Conservation (phyloP, 2,888 invertebrate species). For the Tenthredo livida region DNA sequence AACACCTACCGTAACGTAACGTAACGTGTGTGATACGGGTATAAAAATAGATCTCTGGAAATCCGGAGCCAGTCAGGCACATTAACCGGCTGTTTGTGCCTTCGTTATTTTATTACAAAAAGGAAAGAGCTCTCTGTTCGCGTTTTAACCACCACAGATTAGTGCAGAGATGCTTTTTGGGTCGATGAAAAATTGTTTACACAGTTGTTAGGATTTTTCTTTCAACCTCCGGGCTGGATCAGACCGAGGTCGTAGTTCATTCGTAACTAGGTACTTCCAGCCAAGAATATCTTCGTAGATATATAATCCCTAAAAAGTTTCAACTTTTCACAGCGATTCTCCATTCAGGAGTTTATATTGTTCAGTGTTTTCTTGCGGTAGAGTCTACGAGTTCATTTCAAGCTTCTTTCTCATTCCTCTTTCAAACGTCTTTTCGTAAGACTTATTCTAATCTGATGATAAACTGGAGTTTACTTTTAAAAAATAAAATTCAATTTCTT, state of each 20-base stretch:
- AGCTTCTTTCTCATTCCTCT: neutral
- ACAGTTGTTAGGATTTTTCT: neutral
- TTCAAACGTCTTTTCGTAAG: neutral
- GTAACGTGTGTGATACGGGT: neutral
- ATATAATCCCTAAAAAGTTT: neutral
- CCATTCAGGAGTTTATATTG: neutral
- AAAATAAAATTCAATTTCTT: neutral
- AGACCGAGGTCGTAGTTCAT: neutral
- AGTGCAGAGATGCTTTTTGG: neutral
- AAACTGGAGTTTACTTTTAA: neutral
- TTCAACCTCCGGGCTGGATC: neutral
- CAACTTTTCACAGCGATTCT: neutral
- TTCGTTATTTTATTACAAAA: neutral
- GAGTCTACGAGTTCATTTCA: neutral
- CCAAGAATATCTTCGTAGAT: neutral
- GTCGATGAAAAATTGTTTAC: neutral
- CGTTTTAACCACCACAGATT: neutral
- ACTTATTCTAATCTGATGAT: neutral
- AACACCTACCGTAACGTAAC: conserved; percentile 23
- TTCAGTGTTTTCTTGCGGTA: neutral
- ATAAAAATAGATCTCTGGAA: conserved; percentile 11
- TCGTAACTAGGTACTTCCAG: neutral
- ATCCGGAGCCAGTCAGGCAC: neutral
- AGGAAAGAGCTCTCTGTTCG: neutral
- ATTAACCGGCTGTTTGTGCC: neutral